Evolutionary conservation across 2,888 invertebrate genomes (phyloP), one percentile per base, ranked within the genome.

Genomic region (Leptopilina myrica): DNA sequence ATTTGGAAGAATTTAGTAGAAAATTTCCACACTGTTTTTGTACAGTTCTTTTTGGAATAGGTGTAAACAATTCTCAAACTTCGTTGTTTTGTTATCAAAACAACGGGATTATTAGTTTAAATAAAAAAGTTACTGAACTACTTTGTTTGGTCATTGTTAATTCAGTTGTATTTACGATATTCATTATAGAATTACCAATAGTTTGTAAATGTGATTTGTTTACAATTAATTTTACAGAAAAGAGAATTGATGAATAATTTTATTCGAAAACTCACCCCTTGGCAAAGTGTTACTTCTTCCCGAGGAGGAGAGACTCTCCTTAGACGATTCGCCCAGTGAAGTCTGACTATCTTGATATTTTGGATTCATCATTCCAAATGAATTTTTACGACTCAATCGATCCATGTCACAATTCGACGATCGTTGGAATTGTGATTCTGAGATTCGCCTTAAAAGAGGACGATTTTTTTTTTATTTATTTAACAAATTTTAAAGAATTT

Each of bases 201-300:
- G 9, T 62, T n/a, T 62, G 7, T 14, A 15, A n/a, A 62, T 12
- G 15, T 59, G 14, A 5, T 62, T 62, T 62, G 8, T 62, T n/a
- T 20, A 1, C 0, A 20, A 64, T 14, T 33, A 33, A 33, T 33
- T 33, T 33, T 33, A 33, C 33, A 33, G 5, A 33, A 5, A 33
- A 33, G 5, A 33, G 33, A 33, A 64, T 14, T 64, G 6, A 64
- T 12, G 85, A 14, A 7, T 43, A 14, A 7, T 43, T 5, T 43
- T 43, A 43, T 43, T 6, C 6, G 14, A 56, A n/a, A 14, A 73
- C 91, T 91, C 88, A 91, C 91, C 91, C 90, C 90, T 87, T 76
- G 91, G 91, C 77, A 91, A 87, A 53, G 90, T 91, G 81, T 90
- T 91, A 84, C 87, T 90, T 64, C 91, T 90, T 80, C 88, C 87